phyloP scores from a whole-genome alignment of 2,797 vertebrate species.

The Myoxocephalus aenaeus region DNA sequence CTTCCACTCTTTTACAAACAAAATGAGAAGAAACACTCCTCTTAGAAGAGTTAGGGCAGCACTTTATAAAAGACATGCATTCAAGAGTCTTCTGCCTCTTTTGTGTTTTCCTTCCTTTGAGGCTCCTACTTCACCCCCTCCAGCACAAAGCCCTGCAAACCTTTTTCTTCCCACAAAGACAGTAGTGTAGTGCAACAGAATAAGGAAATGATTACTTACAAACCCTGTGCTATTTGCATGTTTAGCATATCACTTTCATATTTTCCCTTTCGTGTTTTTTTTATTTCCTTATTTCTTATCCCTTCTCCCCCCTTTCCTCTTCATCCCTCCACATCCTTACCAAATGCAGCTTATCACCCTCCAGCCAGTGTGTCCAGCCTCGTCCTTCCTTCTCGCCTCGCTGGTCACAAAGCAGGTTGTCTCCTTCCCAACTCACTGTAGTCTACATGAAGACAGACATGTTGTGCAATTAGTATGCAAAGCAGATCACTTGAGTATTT shows the following conservation, averaged over 20 bases:
- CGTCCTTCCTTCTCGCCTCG: slow-evolving; percentile 91
- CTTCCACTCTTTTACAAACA: slow-evolving; percentile 13
- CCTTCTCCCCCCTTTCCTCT: not conserved
- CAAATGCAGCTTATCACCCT: slow-evolving; percentile 89
- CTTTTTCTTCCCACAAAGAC: not conserved
- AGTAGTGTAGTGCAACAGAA: not conserved
- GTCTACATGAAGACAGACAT: slow-evolving; percentile 80
- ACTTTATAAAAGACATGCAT: slow-evolving; percentile 10
- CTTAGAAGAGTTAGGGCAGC: slow-evolving; percentile 1
- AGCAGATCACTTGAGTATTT: slow-evolving; percentile 37
- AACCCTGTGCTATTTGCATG: slow-evolving; percentile 44
- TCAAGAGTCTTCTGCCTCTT: slow-evolving; percentile 24
- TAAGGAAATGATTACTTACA: not conserved
- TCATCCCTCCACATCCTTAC: slow-evolving; percentile 70
- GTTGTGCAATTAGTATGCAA: slow-evolving; percentile 40
- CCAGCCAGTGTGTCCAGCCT: slow-evolving; percentile 96
- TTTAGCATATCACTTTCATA: slow-evolving; percentile 37
- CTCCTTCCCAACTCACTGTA: slow-evolving; percentile 91
- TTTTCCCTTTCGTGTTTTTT: not conserved
- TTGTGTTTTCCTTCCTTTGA: slow-evolving; percentile 19
- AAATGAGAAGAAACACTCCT: not conserved
- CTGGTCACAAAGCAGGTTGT: slow-evolving; percentile 91
- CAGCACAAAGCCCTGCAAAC: not conserved
- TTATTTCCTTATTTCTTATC: slow-evolving; percentile 43
- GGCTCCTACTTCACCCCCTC: not conserved